Conservation (phyloP, 2,797 vertebrate species). For the Acipenser oxyrinchus region DNA sequence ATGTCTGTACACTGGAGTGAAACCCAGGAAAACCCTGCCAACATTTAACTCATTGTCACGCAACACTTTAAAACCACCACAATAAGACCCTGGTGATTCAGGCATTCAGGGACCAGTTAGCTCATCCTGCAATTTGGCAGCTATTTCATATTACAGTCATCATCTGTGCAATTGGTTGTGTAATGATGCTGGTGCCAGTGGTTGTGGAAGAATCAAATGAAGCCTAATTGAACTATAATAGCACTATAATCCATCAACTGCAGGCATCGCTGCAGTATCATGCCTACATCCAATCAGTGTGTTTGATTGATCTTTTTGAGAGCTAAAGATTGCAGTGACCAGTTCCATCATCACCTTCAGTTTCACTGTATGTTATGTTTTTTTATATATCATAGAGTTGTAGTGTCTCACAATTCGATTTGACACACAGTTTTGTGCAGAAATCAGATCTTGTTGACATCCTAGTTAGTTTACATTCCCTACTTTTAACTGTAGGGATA, state of each 20-base stretch:
- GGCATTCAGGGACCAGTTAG: constrained; percentile 17
- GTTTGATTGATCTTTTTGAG: constrained; percentile 8
- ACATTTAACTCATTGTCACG: no score
- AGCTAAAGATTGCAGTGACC: not conserved
- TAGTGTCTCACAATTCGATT: no score
- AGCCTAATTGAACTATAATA: constrained; percentile 48
- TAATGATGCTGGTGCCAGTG: constrained; percentile 41
- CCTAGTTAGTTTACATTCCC: no score
- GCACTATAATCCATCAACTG: constrained; percentile 37
- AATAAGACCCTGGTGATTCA: constrained; percentile 2
- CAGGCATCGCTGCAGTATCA: constrained; percentile 22
- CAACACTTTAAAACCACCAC: not conserved
- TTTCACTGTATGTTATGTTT: not conserved
- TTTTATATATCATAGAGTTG: no score
- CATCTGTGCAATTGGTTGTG: constrained; percentile 50
- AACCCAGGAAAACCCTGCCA: no score
- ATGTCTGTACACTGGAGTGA: no score
- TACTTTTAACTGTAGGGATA: no score
- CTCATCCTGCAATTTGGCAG: constrained; percentile 36
- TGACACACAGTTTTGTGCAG: no score
- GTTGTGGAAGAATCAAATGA: constrained; percentile 40
- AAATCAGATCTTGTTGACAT: no score
- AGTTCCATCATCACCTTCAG: no score
- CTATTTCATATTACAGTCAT: constrained; percentile 47
- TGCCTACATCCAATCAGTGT: constrained; percentile 18